These are phyloP conservation scores for Peromyscus leucopus DNA, from an alignment of 2,113 vertebrate species.

Conservation along the genomic window DNA sequence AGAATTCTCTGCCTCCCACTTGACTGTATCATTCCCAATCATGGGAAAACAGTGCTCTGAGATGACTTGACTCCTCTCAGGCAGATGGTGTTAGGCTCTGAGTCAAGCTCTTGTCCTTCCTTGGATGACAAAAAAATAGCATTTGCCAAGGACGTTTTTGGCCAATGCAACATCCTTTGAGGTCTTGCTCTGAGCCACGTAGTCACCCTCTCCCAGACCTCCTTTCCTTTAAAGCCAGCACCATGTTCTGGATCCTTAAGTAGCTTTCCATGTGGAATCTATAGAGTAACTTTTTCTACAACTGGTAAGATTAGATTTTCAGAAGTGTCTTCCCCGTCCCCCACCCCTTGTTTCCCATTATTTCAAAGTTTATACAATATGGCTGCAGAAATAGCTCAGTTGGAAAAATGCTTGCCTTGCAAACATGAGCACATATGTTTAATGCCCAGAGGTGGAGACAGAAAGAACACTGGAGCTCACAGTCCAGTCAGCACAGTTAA, in stretches of 20 bases:
- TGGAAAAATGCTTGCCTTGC: background rate
- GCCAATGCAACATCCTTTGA: background rate
- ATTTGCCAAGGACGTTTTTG: background rate
- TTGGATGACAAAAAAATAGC: background rate
- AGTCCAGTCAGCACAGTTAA: background rate
- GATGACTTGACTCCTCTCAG: background rate
- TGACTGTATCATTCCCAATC: background rate
- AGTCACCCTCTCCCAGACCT: background rate
- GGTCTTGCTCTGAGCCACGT: background rate
- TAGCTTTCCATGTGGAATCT: background rate
- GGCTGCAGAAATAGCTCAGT: background rate
- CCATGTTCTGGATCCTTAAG: background rate
- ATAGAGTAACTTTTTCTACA: background rate
- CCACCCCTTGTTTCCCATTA: background rate
- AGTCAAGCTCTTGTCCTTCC: background rate
- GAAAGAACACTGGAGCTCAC: background rate
- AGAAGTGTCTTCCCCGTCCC: background rate
- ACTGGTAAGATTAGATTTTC: background rate
- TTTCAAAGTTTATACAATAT: background rate
- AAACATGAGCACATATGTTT: background rate
- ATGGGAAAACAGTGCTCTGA: background rate
- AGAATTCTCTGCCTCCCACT: constrained; percentile 33
- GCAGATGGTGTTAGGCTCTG: background rate
- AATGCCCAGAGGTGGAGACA: background rate
- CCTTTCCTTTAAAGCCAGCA: background rate